phyloP scores from a whole-genome alignment of 2,113 vertebrate genomes.

The Irena cyanogastra region DNA sequence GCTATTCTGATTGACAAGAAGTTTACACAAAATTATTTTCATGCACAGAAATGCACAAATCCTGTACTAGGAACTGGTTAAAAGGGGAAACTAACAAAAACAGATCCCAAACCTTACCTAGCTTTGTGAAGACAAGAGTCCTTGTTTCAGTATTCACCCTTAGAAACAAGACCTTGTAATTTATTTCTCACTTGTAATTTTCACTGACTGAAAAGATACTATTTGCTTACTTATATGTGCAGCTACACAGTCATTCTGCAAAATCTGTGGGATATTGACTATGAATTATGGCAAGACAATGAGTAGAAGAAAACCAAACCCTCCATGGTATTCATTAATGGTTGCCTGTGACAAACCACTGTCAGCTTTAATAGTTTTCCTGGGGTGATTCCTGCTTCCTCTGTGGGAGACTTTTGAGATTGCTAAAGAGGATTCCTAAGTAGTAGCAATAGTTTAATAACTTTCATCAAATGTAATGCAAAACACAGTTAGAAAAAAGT shows the following conservation, averaged over 20 bases:
- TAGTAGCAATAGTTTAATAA: neutral
- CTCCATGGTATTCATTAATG: slow-evolving; percentile 36
- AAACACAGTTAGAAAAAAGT: neutral
- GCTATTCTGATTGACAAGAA: neutral
- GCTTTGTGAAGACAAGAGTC: neutral
- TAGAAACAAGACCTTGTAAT: neutral
- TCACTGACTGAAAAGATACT: neutral
- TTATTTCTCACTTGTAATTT: neutral
- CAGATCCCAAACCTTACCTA: neutral
- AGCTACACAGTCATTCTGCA: slow-evolving; percentile 13
- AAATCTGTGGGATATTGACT: slow-evolving; percentile 7
- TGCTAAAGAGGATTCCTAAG: neutral
- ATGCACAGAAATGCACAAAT: neutral
- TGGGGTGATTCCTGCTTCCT: neutral
- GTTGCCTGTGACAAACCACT: slow-evolving; percentile 25
- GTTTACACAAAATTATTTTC: neutral
- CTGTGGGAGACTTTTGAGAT: neutral
- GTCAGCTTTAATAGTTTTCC: slow-evolving; percentile 29
- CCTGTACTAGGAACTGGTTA: neutral
- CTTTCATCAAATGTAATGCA: neutral
- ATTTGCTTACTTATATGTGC: slow-evolving; percentile 13
- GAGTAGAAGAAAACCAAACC: neutral
- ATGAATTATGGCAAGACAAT: slow-evolving; percentile 29
- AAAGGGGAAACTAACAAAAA: neutral
- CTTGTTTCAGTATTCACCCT: neutral